phyloP scores from a whole-genome alignment of 92 coral and sea anemone genomes.

The Parazoanthus atlanticus region DNA sequence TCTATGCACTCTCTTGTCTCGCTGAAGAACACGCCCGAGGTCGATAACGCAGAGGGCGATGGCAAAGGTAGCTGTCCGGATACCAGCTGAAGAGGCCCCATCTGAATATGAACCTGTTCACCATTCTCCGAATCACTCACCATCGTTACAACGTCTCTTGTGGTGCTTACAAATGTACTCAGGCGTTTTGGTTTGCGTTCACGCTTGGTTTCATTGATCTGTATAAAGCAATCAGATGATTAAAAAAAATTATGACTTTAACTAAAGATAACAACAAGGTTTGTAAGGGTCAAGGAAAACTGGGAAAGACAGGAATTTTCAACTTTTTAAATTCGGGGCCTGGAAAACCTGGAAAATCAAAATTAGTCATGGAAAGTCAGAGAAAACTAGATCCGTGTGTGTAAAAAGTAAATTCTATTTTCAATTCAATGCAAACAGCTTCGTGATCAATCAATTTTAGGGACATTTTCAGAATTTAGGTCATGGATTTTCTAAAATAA shows the following conservation, averaged over 20 bases:
- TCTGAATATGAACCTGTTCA: not conserved
- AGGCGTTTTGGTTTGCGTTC: not conserved
- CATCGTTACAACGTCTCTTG: not conserved
- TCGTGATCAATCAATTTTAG: no score
- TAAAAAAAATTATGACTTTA: not conserved
- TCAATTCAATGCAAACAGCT: no score
- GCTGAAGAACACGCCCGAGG: slow-evolving; percentile 11
- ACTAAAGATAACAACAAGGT: not conserved
- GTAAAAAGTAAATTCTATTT: no score
- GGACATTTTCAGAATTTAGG: no score
- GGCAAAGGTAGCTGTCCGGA: not conserved
- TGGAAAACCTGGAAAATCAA: no score
- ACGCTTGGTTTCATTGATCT: not conserved
- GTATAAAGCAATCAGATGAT: no score
- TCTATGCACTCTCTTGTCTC: not conserved
- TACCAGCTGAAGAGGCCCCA: slow-evolving; percentile 5
- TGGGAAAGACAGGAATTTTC: no score
- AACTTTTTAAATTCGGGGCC: no score
- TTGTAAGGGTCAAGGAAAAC: not conserved
- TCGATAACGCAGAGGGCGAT: not conserved
- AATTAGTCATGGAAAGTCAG: no score
- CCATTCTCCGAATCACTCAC: not conserved
- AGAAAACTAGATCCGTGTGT: no score
- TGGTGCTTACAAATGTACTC: not conserved
- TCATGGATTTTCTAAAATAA: no score